A percentile compares a stretch with the other conserved stretches of the same genome.
Evolutionary conservation across 2,888 invertebrate species (phyloP).

Genomic region (Dasysyrphus albostriatus): DNA sequence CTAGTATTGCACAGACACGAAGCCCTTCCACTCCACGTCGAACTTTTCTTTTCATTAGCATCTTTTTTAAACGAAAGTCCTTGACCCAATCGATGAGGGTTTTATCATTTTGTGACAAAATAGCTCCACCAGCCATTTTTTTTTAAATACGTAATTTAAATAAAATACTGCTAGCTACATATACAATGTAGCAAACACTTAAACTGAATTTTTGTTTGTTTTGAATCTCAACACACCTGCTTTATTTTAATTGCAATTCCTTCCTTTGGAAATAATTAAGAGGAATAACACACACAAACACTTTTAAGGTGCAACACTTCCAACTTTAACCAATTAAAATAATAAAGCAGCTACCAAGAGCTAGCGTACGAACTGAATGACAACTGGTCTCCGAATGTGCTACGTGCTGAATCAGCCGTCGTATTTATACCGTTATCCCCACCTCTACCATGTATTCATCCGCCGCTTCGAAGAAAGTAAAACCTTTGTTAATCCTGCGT

Average conservation of each 20-base stretch:
- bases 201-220: conserved; percentile 13
- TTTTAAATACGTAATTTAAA: neutral
- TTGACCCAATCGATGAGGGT: conserved; percentile 85
- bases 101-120: conserved; percentile 77
- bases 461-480: conserved; percentile 49
- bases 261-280: conserved; percentile 24
- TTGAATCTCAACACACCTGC: conserved; percentile 66
- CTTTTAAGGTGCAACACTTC: conserved; percentile 10
- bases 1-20: conserved; percentile 86
- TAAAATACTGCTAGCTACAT: neutral
- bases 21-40: conserved; percentile 84
- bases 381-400: conserved; percentile 63
- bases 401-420: neutral
- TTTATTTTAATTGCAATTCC: conserved; percentile 63
- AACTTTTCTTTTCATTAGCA: conserved; percentile 83
- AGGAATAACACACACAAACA: conserved; percentile 20
- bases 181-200: conserved; percentile 1
- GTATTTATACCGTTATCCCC: conserved; percentile 67
- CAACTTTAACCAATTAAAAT: conserved; percentile 7
- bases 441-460: conserved; percentile 57
- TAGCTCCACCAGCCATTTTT: conserved; percentile 78
- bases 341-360: conserved; percentile 58
- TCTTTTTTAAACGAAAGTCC: conserved; percentile 85
- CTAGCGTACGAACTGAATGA: conserved; percentile 51
- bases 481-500: conserved; percentile 6